Conservation (phyloP, 2,888 invertebrate species). For the Hartigia nigra region DNA sequence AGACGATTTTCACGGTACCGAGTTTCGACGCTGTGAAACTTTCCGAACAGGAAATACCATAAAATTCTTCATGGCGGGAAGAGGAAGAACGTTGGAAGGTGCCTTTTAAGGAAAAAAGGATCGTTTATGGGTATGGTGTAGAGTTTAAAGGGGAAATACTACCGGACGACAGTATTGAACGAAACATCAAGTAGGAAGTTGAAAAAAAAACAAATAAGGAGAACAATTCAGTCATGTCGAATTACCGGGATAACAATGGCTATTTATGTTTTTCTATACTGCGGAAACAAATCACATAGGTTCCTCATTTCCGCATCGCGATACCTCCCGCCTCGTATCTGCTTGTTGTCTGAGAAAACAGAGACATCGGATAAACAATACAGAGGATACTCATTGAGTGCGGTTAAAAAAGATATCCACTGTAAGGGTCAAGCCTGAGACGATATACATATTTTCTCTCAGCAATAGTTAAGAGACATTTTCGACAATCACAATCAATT, state of each 20-base stretch:
- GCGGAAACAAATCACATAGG: constrained; percentile 13
- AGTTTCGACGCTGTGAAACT: background rate
- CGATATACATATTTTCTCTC: too few species aligned
- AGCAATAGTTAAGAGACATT: background rate
- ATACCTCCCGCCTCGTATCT: constrained; percentile 12
- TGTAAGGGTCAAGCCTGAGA: background rate
- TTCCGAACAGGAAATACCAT: background rate
- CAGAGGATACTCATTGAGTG: background rate
- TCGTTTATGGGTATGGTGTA: background rate
- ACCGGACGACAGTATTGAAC: background rate
- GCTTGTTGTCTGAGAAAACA: constrained; percentile 25
- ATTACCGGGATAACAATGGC: background rate
- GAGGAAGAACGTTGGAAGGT: background rate
- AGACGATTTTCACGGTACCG: background rate
- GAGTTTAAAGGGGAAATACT: background rate
- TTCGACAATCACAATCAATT: background rate
- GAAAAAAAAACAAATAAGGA: constrained; percentile 5
- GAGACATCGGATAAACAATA: constrained; percentile 27
- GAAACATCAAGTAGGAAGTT: constrained; percentile 3
- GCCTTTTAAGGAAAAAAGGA: background rate
- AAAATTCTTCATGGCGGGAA: background rate
- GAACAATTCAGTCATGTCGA: constrained; percentile 31
- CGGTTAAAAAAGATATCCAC: background rate
- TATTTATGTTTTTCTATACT: background rate
- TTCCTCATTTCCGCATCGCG: constrained; percentile 25